These are phyloP conservation scores for Dryomyza anilis DNA, from an alignment of 2,888 invertebrate species.

Conservation along the genomic window DNA sequence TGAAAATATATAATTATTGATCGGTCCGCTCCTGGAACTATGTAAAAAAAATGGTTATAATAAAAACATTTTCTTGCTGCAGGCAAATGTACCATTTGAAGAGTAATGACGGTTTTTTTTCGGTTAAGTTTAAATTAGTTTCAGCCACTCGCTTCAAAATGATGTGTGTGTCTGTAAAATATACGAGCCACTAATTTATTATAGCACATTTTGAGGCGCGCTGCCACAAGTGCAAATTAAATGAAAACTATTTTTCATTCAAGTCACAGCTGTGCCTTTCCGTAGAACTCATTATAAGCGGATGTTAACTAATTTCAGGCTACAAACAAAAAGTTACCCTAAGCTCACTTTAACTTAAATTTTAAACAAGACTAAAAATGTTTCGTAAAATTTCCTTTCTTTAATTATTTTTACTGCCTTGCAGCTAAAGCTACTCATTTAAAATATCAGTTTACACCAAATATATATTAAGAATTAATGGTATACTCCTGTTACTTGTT, in stretches of 20 bases:
- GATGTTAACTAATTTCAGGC: no score
- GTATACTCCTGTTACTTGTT: no score
- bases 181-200: not conserved
- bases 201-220: constrained; percentile 4
- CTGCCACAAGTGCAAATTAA: not conserved
- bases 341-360: no score
- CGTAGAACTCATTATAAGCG: not conserved
- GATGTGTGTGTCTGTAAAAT: not conserved
- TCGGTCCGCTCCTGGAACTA: no score
- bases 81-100: not conserved
- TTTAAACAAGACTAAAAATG: no score
- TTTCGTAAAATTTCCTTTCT: no score
- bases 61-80: not conserved
- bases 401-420: no score
- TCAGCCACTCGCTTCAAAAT: not conserved
- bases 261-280: not conserved
- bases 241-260: constrained; percentile 5
- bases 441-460: no score
- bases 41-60: not conserved
- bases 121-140: not conserved
- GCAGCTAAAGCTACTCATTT: no score
- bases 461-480: no score
- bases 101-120: not conserved
- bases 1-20: no score
- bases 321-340: no score